These are phyloP conservation scores for Villa cingulata DNA, from an alignment of 2,888 invertebrate genomes.

Conservation along the genomic window DNA sequence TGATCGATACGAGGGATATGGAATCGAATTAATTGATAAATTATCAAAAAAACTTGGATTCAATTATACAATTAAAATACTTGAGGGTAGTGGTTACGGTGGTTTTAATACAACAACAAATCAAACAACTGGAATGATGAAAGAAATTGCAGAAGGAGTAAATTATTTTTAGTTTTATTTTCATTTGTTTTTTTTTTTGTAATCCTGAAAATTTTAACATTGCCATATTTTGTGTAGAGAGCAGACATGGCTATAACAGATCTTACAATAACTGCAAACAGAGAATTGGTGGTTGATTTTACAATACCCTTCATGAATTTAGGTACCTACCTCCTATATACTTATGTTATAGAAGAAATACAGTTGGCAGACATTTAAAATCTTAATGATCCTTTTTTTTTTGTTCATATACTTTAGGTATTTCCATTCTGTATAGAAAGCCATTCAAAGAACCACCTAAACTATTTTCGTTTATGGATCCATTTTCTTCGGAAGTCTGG, in stretches of 20 bases:
- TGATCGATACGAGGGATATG: constrained; percentile 73
- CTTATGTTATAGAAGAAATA: too few species aligned
- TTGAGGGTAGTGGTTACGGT: constrained; percentile 63
- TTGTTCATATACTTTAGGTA: constrained; percentile 40
- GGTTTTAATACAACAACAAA: constrained; percentile 45
- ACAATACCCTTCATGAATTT: constrained; percentile 93
- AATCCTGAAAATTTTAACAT: not conserved
- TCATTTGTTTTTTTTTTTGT: not conserved
- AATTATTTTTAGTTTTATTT: constrained; percentile 9
- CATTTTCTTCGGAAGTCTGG: constrained; percentile 78
- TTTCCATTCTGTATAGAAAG: constrained; percentile 77
- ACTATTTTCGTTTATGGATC: constrained; percentile 82
- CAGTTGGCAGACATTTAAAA: too few species aligned
- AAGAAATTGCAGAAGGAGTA: constrained; percentile 58
- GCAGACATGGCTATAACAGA: constrained; percentile 88
- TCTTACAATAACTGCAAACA: constrained; percentile 71
- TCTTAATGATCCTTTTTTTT: too few species aligned
- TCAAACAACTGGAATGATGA: constrained; percentile 78
- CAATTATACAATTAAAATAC: constrained; percentile 66
- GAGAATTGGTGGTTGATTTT: constrained; percentile 82
- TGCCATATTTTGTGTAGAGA: constrained; percentile 42
- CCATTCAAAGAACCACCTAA: constrained; percentile 72
- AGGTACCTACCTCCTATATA: constrained; percentile 31
- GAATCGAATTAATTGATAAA: constrained; percentile 72
- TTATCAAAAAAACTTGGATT: constrained; percentile 65